Conservation (phyloP, 2,888 invertebrate genomes). For the Drosophila sordidula region DNA sequence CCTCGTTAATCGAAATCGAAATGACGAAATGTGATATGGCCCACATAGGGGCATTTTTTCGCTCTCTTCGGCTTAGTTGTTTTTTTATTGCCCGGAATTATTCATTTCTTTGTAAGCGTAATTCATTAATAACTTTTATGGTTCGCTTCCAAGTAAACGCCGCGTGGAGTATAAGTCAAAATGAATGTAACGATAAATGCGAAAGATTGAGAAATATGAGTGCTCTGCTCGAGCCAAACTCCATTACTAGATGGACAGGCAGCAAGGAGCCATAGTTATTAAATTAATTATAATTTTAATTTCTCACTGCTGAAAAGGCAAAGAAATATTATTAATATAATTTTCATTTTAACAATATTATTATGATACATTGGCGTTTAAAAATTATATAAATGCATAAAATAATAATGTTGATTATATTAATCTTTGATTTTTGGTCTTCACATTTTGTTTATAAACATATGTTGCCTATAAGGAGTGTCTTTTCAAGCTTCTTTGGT, state of each 20-base stretch:
- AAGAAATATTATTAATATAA: no score
- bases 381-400: no score
- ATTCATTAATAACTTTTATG: slow-evolving; percentile 73
- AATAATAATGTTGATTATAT: no score
- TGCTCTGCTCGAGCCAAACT: not conserved
- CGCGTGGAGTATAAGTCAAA: slow-evolving; percentile 56
- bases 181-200: slow-evolving; percentile 18
- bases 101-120: slow-evolving; percentile 66
- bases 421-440: no score
- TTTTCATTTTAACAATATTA: no score
- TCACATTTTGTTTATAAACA: no score
- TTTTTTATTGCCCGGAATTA: slow-evolving; percentile 61
- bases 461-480: no score
- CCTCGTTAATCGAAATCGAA: slow-evolving; percentile 33
- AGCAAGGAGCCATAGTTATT: not conserved
- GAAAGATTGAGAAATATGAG: slow-evolving; percentile 5
- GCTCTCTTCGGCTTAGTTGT: not conserved
- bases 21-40: slow-evolving; percentile 59
- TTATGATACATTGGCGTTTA: no score
- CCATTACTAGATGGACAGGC: not conserved
- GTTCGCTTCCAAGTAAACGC: slow-evolving; percentile 34
- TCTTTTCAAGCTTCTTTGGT: not conserved
- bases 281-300: not conserved
- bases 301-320: not conserved
- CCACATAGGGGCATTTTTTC: slow-evolving; percentile 13